Evolutionary conservation across 2,888 invertebrate species (phyloP).

Genomic region (Xestia xanthographa): DNA sequence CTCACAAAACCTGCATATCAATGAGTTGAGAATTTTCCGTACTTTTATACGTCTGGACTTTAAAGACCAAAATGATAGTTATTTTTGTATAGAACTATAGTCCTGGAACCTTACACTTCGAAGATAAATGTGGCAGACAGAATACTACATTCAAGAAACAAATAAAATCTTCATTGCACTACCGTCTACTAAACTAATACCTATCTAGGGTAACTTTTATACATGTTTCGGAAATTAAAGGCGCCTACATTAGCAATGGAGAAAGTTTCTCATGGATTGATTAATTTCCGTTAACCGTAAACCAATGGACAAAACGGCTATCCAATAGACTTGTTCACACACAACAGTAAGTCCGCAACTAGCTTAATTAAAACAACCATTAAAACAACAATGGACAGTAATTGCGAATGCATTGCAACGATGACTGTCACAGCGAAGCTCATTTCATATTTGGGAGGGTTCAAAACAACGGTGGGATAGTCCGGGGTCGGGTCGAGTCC

Average conservation of each 20-base stretch:
- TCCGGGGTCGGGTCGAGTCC: slow-evolving; percentile 53
- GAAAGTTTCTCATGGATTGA: slow-evolving; percentile 1
- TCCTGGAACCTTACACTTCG: neutral
- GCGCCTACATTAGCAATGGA: neutral
- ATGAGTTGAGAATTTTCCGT: neutral
- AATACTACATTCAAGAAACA: neutral
- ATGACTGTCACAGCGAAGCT: slow-evolving; percentile 67
- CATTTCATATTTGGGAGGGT: slow-evolving; percentile 71
- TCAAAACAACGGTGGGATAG: slow-evolving; percentile 64
- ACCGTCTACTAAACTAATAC: neutral
- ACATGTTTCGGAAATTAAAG: slow-evolving; percentile 1
- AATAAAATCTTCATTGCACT: neutral
- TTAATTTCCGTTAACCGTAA: neutral
- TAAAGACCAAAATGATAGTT: neutral
- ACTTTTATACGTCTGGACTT: neutral
- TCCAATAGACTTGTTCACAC: neutral
- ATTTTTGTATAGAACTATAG: neutral
- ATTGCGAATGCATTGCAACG: slow-evolving; percentile 67
- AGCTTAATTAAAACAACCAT: slow-evolving; percentile 65
- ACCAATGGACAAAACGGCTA: slow-evolving; percentile 5
- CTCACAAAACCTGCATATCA: neutral
- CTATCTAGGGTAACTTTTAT: neutral
- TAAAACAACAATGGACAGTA: slow-evolving; percentile 66
- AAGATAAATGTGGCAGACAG: neutral
- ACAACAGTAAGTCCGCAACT: slow-evolving; percentile 33